Percentiles rank a stretch among this genome's conserved stretches.
These are phyloP conservation scores for Hyperopisus bebe DNA, from an alignment of 2,113 vertebrate genomes.

Conservation along the genomic window DNA sequence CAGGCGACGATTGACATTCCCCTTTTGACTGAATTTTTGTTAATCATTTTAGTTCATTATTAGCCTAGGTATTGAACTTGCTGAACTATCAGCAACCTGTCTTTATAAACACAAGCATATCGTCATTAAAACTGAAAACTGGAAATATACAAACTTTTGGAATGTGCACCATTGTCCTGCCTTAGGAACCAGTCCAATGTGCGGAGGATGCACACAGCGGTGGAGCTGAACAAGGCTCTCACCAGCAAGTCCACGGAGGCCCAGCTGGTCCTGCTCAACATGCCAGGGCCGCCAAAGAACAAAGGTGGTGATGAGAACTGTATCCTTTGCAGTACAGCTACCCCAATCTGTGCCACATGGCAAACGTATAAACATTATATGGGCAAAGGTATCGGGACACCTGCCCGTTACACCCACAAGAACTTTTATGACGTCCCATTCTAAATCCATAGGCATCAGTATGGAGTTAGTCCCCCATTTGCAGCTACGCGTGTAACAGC, in stretches of 20 bases:
- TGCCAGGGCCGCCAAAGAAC: conserved; percentile 89
- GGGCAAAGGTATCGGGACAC: neutral
- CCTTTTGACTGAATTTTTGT: neutral
- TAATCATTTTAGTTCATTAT: neutral
- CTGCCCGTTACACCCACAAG: neutral
- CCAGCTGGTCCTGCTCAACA: conserved; percentile 87
- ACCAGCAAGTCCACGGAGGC: conserved; percentile 77
- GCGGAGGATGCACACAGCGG: conserved; percentile 91
- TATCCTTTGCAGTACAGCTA: conserved; percentile 67
- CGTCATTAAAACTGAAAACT: neutral
- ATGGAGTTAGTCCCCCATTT: neutral
- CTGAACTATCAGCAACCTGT: neutral
- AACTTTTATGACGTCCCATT: neutral
- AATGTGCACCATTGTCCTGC: neutral
- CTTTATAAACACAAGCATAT: neutral
- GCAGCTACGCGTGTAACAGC: neutral
- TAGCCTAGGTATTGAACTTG: neutral
- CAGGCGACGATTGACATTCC: neutral
- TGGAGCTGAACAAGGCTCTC: conserved; percentile 83
- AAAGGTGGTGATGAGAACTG: conserved; percentile 90
- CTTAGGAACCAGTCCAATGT: conserved; percentile 86
- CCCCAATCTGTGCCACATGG: neutral
- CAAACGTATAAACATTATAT: neutral
- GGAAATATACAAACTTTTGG: neutral
- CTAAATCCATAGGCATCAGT: neutral